Percentiles rank a stretch among this genome's conserved stretches.
phyloP scores from a whole-genome alignment of 2,797 vertebrate genomes.

The Iguana delicatissima region DNA sequence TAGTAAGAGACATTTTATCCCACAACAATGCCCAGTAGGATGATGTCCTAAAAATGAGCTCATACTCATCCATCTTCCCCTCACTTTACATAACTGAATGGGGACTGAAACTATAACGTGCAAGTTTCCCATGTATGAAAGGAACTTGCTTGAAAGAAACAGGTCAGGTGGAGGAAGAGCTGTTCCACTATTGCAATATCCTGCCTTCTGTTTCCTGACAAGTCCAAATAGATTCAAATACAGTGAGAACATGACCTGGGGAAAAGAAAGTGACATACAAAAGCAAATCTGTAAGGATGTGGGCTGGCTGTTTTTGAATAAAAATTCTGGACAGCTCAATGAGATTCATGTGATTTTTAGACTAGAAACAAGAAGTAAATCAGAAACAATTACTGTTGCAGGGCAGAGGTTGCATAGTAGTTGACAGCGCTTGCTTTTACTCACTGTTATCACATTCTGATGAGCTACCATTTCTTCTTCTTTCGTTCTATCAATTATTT shows the following conservation, averaged over 20 bases:
- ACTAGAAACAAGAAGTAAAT: background rate
- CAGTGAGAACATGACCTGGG: background rate
- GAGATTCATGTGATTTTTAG: background rate
- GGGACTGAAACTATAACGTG: background rate
- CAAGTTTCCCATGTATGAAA: background rate
- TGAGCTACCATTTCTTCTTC: conserved; percentile 3
- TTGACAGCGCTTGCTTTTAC: background rate
- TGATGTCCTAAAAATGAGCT: background rate
- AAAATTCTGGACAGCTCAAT: background rate
- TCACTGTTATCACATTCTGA: background rate
- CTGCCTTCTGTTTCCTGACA: conserved; percentile 12
- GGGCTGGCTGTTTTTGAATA: background rate
- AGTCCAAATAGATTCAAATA: background rate
- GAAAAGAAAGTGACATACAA: background rate
- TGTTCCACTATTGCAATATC: conserved; percentile 1
- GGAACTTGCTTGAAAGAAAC: background rate
- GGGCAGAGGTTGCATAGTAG: background rate
- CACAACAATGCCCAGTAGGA: background rate
- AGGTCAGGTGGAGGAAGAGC: background rate
- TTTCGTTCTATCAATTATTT: background rate
- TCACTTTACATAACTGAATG: background rate
- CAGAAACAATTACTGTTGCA: background rate
- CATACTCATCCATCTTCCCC: background rate
- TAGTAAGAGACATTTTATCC: background rate
- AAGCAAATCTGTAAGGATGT: background rate